phyloP scores from a whole-genome alignment of 2,888 invertebrate genomes.

The Dynastes grantii region DNA sequence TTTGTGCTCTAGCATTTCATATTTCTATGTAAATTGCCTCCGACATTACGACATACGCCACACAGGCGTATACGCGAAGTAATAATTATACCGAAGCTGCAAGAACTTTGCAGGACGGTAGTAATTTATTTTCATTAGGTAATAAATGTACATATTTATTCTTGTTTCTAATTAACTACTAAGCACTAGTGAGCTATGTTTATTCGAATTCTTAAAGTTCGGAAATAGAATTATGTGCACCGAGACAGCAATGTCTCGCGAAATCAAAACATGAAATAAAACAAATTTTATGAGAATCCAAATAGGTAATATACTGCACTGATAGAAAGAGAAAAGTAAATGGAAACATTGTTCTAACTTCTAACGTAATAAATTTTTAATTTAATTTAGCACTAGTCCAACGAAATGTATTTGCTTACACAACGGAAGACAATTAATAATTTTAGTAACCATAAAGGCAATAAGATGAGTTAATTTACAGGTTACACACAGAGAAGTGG shows the following conservation, averaged over 20 bases:
- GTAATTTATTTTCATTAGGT: constrained; percentile 19
- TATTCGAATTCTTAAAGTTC: background rate
- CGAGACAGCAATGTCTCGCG: background rate
- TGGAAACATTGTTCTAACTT: too few species aligned
- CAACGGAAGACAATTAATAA: too few species aligned
- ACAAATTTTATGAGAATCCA: too few species aligned
- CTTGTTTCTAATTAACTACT: constrained; percentile 19
- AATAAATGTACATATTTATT: constrained; percentile 13
- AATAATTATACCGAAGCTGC: constrained; percentile 1
- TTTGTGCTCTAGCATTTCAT: constrained; percentile 31
- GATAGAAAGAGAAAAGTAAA: too few species aligned
- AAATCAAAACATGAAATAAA: background rate
- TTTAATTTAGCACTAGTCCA: too few species aligned
- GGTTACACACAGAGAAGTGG: too few species aligned
- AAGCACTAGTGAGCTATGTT: background rate
- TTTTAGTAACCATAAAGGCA: too few species aligned
- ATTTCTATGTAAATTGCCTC: constrained; percentile 39
- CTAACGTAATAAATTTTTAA: too few species aligned
- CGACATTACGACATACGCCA: constrained; percentile 3
- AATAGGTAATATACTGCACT: too few species aligned
- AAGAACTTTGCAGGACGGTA: background rate
- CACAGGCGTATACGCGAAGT: background rate
- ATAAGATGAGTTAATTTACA: too few species aligned
- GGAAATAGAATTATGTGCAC: background rate
- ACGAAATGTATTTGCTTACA: too few species aligned